Evolutionary conservation across 2,113 vertebrate genomes (phyloP).

Genomic region (Haemorhous mexicanus): DNA sequence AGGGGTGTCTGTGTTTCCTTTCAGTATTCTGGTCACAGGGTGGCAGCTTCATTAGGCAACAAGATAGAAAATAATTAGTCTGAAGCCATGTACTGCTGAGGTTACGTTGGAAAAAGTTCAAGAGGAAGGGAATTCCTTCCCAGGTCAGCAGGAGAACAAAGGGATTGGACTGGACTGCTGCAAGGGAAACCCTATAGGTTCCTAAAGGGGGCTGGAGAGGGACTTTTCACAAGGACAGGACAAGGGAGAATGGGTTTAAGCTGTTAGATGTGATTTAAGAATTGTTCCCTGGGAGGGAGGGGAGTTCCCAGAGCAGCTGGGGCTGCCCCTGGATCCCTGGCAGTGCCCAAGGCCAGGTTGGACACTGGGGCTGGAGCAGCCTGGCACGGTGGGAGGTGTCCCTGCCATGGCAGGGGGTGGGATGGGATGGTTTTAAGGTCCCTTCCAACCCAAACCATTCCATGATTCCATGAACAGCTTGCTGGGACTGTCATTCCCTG

Average conservation of each 20-base stretch:
- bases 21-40: neutral
- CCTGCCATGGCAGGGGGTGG: neutral
- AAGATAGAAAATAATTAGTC: neutral
- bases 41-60: neutral
- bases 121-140: neutral
- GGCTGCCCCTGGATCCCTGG: neutral
- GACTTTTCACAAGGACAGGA: neutral
- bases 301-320: neutral
- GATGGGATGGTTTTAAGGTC: rapidly evolving
- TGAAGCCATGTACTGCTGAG: neutral
- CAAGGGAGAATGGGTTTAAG: neutral
- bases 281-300: neutral
- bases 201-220: neutral
- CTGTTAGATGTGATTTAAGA: neutral
- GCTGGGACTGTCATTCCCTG: neutral
- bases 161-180: neutral
- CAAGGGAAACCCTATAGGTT: neutral
- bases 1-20: neutral
- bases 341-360: neutral
- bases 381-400: neutral
- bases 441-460: neutral
- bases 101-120: neutral
- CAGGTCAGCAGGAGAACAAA: rapidly evolving
- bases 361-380: neutral
- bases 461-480: neutral